Percentiles rank a stretch among this genome's conserved stretches.
Conservation (phyloP, 2,888 invertebrate genomes). For the Ischnus inquisitorius region DNA sequence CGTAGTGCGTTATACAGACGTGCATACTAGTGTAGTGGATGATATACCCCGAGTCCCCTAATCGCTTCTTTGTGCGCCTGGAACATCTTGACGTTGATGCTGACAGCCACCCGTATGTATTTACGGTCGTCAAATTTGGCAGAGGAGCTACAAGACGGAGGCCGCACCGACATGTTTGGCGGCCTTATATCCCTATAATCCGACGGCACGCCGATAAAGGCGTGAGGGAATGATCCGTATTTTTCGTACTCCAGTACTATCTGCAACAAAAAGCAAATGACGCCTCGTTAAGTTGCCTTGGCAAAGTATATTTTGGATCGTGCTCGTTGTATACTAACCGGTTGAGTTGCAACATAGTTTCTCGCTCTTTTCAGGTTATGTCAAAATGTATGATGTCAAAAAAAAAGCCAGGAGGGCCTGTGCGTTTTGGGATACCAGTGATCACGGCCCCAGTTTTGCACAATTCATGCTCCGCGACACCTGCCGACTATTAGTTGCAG, state of each 20-base stretch:
- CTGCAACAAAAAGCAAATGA: conserved; percentile 46
- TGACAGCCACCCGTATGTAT: conserved; percentile 81
- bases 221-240: conserved; percentile 45
- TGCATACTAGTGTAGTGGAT: conserved; percentile 83
- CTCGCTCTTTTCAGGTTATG: too few species aligned
- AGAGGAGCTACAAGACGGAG: conserved; percentile 83
- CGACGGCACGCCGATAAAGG: conserved; percentile 28
- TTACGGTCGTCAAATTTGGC: conserved; percentile 83
- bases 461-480: too few species aligned
- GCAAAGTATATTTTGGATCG: too few species aligned
- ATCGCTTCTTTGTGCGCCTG: conserved; percentile 99
- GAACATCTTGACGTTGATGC: conserved; percentile 99
- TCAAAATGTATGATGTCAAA: too few species aligned
- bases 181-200: conserved; percentile 79
- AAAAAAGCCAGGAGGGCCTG: too few species aligned
- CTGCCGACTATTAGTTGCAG: too few species aligned
- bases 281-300: too few species aligned
- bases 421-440: too few species aligned
- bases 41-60: conserved; percentile 97
- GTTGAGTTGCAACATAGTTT: too few species aligned
- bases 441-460: too few species aligned
- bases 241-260: conserved; percentile 37
- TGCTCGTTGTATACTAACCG: too few species aligned
- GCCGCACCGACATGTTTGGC: conserved; percentile 86
- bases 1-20: too few species aligned